Base-by-base conservation (phyloP, 2,797 vertebrate species). In the Cryptoblepharus egeriae region DNA sequence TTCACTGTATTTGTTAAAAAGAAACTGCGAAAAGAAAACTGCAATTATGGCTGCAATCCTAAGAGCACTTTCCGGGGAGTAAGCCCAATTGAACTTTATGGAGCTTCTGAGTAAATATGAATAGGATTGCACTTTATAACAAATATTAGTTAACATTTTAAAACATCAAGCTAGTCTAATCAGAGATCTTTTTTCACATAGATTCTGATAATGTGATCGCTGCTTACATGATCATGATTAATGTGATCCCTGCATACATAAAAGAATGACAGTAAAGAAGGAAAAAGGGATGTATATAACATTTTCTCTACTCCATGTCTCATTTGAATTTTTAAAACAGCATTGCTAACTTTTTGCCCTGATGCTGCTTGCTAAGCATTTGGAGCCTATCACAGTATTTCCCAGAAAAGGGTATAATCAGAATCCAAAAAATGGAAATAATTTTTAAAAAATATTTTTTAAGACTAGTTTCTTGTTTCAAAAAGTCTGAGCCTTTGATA, bases 381-480 rank as follows among this genome's bases (percentile, higher is more conserved):
- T 64, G 42, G 13, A 45, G 30, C 15, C 13, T 64, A 28, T 35
- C 42, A 28, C 42, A 60, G 30, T 60, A n/a, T 4, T 18, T 45
- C 10, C 42, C 12, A 13, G 18, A 77, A 15, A 35, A 67, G 39
- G 52, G 61, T 35, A 72, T 70, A 63, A 8, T 61, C 39, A 74
- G 61, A 15, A 28, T 26, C 39, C 26, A 67, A 67, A 70, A n/a
- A 74, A 39, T 94, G 88, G 91, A 93, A 93, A 92, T 81, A 60
- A 32, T 90, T 91, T 87, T 87, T 91, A 85, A 85, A 85, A 85
- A 93, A 88, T 90, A 82, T 91, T 90, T 85, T 81, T 90, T 80
- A 93, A 90, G 79, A 86, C 85, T 90, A 94, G 88, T 91, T 93
- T 88, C 86, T 90, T 32, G 26, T 87, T 15, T 86, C 82, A 90